Evolutionary conservation across 2,797 vertebrate genomes (phyloP), one percentile per base, ranked within the genome.

Genomic region (Sebastes taczanowskii): DNA sequence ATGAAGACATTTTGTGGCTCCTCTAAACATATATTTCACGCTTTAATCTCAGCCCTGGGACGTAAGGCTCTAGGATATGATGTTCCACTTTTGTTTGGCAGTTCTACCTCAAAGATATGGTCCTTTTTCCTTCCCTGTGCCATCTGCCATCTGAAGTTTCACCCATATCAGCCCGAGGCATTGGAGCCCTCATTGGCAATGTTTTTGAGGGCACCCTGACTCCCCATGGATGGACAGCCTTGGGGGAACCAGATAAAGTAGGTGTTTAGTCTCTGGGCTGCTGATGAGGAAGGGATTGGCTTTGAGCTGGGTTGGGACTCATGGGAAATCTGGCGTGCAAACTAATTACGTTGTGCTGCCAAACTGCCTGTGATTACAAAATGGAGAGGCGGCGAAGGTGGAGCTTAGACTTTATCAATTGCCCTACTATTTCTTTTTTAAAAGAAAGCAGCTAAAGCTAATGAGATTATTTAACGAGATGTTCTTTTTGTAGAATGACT

Each of bases 101-200:
- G 88, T 83, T 89, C 89, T 93, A 94, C 91, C 89, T 94, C 93
- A 87, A 93, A 95, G 93, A 95, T 93, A 92, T 86, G 91, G 90
- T 85, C 63, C 83, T 88, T 90, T 53, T 86, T 89, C 88, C 86
- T 85, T 89, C 88, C 81, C 77, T 60, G 71, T 90, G 91, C 96
- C 96, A 96, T 96, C 96, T 96, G 96, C 93, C 92, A 93, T 92
- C 89, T 92, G 92, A 93, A 92, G 95, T 94, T 95, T 95, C 90
- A 94, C 93, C 92, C 89, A 91, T 90, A 93, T 84, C 92, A 92
- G 95, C 95, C 95, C 70, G 77, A 92, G 95, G 96, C 95, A 64
- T 84, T 88, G 88, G 92, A 91, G 87, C 86, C 87, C 85, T 91
- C 80, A 67, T 85, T 94, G 93, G 92, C 94, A 93, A 85, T 94